Conservation (phyloP, 2,113 vertebrate genomes). For the Phalacrocorax brasilianus region DNA sequence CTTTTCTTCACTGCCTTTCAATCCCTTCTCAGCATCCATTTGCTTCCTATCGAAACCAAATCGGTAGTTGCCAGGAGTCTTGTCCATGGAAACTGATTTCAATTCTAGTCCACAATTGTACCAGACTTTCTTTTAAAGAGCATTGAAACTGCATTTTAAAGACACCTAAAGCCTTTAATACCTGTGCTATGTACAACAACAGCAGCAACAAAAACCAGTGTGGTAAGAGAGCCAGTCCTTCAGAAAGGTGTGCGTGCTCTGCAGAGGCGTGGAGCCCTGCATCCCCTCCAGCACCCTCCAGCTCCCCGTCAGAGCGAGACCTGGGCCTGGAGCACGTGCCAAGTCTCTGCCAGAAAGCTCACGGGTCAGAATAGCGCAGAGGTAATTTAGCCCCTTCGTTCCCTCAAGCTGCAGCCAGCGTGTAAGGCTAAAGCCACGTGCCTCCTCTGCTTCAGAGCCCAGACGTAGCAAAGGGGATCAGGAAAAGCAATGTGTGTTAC, state of each 20-base stretch:
- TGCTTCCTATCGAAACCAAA: neutral
- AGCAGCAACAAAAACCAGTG: neutral
- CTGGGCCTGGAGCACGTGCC: neutral
- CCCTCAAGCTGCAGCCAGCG: neutral
- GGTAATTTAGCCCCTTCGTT: neutral
- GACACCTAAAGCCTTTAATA: neutral
- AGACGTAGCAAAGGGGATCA: neutral
- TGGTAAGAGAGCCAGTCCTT: neutral
- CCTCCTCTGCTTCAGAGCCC: neutral
- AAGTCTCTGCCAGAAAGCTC: neutral
- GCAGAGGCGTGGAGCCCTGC: neutral
- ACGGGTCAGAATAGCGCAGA: neutral
- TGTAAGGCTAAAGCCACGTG: neutral
- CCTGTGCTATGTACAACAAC: neutral
- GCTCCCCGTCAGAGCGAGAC: neutral
- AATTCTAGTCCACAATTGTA: neutral
- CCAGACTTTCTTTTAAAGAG: neutral
- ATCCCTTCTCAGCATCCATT: neutral
- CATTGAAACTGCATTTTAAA: neutral
- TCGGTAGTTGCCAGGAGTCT: neutral
- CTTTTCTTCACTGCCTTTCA: slow-evolving; percentile 6
- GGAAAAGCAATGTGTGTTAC: neutral
- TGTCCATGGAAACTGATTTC: neutral
- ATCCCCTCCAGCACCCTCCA: neutral
- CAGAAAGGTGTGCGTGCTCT: neutral